Evolutionary conservation across 2,797 vertebrate genomes (phyloP).

Genomic region (Taenioides sp.): DNA sequence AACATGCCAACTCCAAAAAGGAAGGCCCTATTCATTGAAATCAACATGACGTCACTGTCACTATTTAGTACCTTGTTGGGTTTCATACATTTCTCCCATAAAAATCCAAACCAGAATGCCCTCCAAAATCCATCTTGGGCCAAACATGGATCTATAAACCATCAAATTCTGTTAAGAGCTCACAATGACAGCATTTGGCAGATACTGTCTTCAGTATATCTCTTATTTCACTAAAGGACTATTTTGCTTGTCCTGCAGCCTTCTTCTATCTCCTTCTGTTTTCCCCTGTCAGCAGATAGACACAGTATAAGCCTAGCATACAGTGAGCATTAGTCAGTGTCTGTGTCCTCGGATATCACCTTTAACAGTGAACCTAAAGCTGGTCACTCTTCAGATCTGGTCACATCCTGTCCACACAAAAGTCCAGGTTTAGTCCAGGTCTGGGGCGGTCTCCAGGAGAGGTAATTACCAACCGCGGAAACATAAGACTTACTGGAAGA

Average conservation of each 20-base stretch:
- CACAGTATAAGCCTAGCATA: slow-evolving; percentile 13
- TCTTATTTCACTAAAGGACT: neutral
- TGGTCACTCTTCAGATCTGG: slow-evolving; percentile 43
- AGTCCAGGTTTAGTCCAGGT: slow-evolving; percentile 52
- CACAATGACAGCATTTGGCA: neutral
- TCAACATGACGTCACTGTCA: too few relatives aligned
- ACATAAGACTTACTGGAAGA: slow-evolving; percentile 57
- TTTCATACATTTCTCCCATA: neutral
- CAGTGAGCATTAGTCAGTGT: slow-evolving; percentile 19
- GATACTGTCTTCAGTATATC: neutral
- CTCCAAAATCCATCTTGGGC: neutral
- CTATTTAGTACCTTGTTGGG: too few relatives aligned
- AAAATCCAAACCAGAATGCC: neutral
- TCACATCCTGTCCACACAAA: slow-evolving; percentile 56
- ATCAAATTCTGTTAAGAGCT: neutral
- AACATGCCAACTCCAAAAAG: too few relatives aligned
- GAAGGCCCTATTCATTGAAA: too few relatives aligned
- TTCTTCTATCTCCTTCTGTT: slow-evolving; percentile 38
- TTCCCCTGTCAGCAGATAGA: slow-evolving; percentile 20
- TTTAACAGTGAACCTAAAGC: slow-evolving; percentile 42
- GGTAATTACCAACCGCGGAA: slow-evolving; percentile 66
- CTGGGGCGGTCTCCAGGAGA: slow-evolving; percentile 56
- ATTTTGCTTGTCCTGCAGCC: slow-evolving; percentile 12
- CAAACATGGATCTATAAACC: neutral
- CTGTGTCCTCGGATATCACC: slow-evolving; percentile 21